phyloP scores from a whole-genome alignment of 1,140 invertebrate species.

The Bicyclus anynana region DNA sequence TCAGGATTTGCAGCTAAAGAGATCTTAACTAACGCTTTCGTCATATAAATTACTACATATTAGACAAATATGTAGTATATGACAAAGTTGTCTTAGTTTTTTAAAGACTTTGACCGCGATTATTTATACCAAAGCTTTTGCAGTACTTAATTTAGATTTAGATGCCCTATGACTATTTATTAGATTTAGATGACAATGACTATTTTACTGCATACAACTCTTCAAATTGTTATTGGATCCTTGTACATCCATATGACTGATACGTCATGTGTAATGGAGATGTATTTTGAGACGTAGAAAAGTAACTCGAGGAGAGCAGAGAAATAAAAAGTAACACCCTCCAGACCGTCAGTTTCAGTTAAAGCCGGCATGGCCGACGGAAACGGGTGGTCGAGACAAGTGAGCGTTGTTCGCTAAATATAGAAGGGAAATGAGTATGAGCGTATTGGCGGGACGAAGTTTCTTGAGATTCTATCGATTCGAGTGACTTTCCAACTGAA shows the following conservation, averaged over 20 bases:
- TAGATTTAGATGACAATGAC: no score
- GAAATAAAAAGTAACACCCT: slow-evolving; percentile 14
- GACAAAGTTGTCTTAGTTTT: no score
- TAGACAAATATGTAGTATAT: no score
- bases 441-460: slow-evolving; percentile 20
- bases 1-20: slow-evolving; percentile 44
- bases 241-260: no score
- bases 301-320: slow-evolving; percentile 11
- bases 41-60: background rate
- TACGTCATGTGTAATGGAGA: background rate
- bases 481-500: background rate
- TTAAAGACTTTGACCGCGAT: no score
- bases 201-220: no score
- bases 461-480: background rate
- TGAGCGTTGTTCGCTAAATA: slow-evolving; percentile 40
- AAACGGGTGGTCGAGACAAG: slow-evolving; percentile 46
- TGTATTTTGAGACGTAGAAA: background rate
- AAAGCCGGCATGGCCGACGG: slow-evolving; percentile 36
- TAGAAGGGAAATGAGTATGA: slow-evolving; percentile 27
- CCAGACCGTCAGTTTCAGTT: slow-evolving; percentile 26
- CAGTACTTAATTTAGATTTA: no score
- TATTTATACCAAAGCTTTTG: no score
- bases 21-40: slow-evolving; percentile 11
- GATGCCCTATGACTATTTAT: no score
- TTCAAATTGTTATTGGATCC: no score